These are phyloP conservation scores for Puntigrus tetrazona DNA, from an alignment of 2,113 vertebrate species.

Conservation along the genomic window DNA sequence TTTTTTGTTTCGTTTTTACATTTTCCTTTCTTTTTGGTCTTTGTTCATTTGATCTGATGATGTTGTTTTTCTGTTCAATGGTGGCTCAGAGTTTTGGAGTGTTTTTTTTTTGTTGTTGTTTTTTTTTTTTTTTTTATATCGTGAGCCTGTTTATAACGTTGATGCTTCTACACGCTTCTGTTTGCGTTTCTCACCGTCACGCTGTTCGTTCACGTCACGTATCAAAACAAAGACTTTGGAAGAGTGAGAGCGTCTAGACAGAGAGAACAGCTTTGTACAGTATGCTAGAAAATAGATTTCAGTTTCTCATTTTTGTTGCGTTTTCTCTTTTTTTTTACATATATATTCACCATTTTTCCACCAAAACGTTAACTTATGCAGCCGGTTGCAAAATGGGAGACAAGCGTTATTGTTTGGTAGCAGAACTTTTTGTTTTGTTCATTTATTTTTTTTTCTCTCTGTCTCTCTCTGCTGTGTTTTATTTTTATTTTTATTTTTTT, in stretches of 20 bases:
- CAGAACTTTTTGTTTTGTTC: constrained; percentile 75
- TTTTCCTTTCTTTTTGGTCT: constrained; percentile 83
- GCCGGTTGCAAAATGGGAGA: constrained; percentile 88
- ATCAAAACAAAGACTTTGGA: constrained; percentile 25
- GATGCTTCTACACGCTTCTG: constrained; percentile 80
- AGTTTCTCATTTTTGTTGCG: constrained; percentile 18
- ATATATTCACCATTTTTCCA: constrained; percentile 67
- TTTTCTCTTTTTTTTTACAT: constrained; percentile 58
- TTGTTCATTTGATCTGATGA: constrained; percentile 79
- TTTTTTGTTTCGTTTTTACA: constrained; percentile 76
- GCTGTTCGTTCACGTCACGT: constrained; percentile 66
- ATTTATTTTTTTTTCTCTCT: constrained; percentile 28
- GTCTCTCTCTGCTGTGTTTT: constrained; percentile 13
- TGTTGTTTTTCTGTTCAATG: constrained; percentile 82
- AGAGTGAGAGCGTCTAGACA: constrained; percentile 56
- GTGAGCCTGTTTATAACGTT: constrained; percentile 79
- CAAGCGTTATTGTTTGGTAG: constrained; percentile 84
- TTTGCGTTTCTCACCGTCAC: constrained; percentile 79
- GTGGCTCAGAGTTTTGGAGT: constrained; percentile 87
- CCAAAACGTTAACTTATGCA: constrained; percentile 77
- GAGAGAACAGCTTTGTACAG: constrained; percentile 85
- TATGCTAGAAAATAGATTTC: constrained; percentile 79
- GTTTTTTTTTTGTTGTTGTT: constrained; percentile 71
- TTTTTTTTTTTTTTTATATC: constrained; percentile 72
- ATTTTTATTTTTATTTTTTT: too few relatives aligned